These are phyloP conservation scores for Papilio gigon DNA, from an alignment of 2,888 invertebrate genomes.

Conservation along the genomic window DNA sequence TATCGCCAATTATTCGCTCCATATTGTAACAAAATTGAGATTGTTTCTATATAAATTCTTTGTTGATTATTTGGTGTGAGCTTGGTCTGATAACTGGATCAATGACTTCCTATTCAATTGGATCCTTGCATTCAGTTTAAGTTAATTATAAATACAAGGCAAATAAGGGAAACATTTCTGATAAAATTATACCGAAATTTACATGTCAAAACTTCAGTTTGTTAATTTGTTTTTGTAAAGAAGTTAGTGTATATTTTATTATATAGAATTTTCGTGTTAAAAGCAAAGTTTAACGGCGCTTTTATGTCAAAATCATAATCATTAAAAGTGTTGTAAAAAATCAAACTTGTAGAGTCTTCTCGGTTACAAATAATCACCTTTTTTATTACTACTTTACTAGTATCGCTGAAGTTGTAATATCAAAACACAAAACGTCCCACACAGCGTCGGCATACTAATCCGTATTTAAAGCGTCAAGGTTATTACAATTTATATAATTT, in stretches of 20 bases:
- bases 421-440: constrained; percentile 26
- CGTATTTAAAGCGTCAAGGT: constrained; percentile 42
- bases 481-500: constrained; percentile 40
- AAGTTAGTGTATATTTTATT: background rate
- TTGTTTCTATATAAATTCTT: too few relatives aligned
- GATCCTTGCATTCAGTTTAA: too few relatives aligned
- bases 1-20: too few relatives aligned
- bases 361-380: constrained; percentile 2
- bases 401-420: background rate
- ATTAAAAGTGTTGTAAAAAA: background rate
- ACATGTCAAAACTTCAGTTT: too few relatives aligned
- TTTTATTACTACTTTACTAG: constrained; percentile 15
- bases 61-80: too few relatives aligned
- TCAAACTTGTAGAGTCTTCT: background rate
- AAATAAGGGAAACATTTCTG: too few relatives aligned
- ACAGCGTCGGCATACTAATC: constrained; percentile 22
- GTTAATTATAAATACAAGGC: too few relatives aligned
- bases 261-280: background rate
- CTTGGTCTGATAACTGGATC: too few relatives aligned
- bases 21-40: too few relatives aligned
- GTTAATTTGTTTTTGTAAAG: background rate
- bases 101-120: too few relatives aligned
- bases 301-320: background rate
- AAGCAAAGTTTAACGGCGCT: background rate
- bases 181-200: too few relatives aligned